phyloP scores from a whole-genome alignment of 2,797 vertebrate genomes.

The Pagetopsis macropterus region DNA sequence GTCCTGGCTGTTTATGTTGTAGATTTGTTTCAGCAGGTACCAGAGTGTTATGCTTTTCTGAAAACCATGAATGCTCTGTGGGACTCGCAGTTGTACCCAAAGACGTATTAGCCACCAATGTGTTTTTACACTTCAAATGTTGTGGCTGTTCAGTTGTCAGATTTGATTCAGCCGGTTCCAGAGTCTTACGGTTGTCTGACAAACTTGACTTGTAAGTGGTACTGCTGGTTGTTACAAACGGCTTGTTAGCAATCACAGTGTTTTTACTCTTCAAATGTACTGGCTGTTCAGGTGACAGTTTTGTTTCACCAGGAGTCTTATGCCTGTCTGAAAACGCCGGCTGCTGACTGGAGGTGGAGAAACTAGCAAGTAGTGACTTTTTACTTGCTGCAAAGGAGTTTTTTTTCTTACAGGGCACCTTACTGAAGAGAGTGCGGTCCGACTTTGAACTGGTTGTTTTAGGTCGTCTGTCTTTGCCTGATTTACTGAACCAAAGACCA shows the following conservation, averaged over 20 bases:
- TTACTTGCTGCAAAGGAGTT: conserved; percentile 61
- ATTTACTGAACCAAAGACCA: conserved; percentile 85
- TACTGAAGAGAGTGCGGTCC: conserved; percentile 80
- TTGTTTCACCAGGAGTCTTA: conserved; percentile 47
- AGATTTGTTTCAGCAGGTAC: conserved; percentile 35
- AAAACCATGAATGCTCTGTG: conserved; percentile 36
- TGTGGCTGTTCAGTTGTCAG: too few species aligned
- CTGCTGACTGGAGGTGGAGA: conserved; percentile 38
- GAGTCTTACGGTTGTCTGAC: conserved; percentile 15
- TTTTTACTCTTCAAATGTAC: conserved; percentile 56
- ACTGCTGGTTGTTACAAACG: conserved; percentile 12
- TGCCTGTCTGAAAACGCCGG: conserved; percentile 42
- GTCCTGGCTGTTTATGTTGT: conserved; percentile 36
- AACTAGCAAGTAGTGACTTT: conserved; percentile 48
- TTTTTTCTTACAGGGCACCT: conserved; percentile 78
- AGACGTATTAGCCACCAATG: too few species aligned
- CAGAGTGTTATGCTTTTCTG: conserved; percentile 50
- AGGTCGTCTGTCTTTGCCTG: conserved; percentile 80
- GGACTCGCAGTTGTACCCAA: neutral
- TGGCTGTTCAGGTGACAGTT: conserved; percentile 34
- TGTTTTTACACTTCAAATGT: too few species aligned
- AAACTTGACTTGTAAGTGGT: conserved; percentile 28
- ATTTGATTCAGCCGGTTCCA: too few species aligned
- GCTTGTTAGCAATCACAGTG: conserved; percentile 9
- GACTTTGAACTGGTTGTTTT: conserved; percentile 77